phyloP scores from a whole-genome alignment of 2,888 invertebrate species.

The Pristionchus maxplancki region DNA sequence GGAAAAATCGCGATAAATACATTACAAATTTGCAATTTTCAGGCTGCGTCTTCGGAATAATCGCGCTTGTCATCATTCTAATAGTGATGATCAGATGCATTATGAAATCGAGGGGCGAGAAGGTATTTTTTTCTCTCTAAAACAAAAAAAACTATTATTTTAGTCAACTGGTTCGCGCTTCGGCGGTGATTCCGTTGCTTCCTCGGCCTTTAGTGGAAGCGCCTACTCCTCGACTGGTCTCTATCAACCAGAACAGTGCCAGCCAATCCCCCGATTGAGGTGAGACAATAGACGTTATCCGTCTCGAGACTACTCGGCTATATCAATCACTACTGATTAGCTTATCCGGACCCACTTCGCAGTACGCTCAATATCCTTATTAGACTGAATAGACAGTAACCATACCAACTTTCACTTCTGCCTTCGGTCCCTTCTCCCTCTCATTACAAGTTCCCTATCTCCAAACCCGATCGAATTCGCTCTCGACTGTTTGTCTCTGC shows the following conservation, averaged over 20 bases:
- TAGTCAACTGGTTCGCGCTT: constrained; percentile 45
- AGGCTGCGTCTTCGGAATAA: constrained; percentile 63
- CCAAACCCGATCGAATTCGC: constrained; percentile 26
- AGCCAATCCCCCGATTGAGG: constrained; percentile 33
- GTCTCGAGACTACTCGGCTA: no score
- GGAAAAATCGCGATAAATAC: neutral
- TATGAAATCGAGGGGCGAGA: constrained; percentile 58
- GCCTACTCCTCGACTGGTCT: constrained; percentile 45
- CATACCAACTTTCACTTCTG: neutral
- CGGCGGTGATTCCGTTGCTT: constrained; percentile 56
- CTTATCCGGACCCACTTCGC: no score
- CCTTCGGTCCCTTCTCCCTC: neutral
- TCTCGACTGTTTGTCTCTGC: constrained; percentile 21
- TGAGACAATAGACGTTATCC: no score
- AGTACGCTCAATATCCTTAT: no score
- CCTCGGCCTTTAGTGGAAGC: constrained; percentile 55
- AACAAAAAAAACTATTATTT: neutral
- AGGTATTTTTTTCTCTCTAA: constrained; percentile 4
- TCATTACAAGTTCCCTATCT: constrained; percentile 12
- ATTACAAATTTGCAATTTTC: neutral
- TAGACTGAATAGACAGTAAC: neutral
- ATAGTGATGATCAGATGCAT: constrained; percentile 63
- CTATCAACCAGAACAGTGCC: constrained; percentile 43
- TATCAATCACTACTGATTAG: no score
- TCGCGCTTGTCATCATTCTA: constrained; percentile 60